Percentiles rank a stretch among this genome's conserved stretches.
These are phyloP conservation scores for Dasyprocta punctata DNA, from an alignment of 2,113 vertebrate genomes.

Conservation along the genomic window DNA sequence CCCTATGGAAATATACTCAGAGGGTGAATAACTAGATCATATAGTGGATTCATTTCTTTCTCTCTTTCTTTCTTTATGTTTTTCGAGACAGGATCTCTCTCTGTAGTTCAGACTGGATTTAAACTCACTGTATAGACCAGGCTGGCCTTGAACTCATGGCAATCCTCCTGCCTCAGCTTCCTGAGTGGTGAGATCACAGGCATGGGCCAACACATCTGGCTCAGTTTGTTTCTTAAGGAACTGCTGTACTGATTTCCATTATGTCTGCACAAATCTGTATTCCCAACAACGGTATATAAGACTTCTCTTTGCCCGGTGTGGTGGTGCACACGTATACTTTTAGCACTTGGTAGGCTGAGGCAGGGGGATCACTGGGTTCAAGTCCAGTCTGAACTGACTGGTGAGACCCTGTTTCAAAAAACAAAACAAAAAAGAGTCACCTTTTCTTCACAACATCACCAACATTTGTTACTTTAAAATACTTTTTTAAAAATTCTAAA, in stretches of 20 bases:
- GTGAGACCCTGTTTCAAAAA: not conserved
- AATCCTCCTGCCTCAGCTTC: not conserved
- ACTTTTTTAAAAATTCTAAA: not conserved
- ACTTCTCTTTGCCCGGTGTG: not conserved
- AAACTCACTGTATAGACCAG: not conserved
- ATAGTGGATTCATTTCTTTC: not conserved
- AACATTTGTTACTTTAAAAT: not conserved
- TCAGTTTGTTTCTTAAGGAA: not conserved
- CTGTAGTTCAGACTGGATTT: too few relatives aligned
- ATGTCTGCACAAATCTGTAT: not conserved
- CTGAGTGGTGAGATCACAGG: not conserved
- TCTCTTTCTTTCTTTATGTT: not conserved
- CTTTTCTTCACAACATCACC: not conserved
- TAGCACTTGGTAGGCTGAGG: not conserved
- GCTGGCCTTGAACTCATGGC: not conserved
- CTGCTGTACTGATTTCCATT: not conserved
- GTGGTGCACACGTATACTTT: not conserved
- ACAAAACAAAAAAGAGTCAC: not conserved
- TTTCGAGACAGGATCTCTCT: not conserved
- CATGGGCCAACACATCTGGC: not conserved
- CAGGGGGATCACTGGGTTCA: not conserved
- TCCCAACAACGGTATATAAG: not conserved
- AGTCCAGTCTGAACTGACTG: not conserved
- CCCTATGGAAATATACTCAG: not conserved
- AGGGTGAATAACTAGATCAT: not conserved